phyloP scores from a whole-genome alignment of 1,140 invertebrate species.

The Leptopilina clavipes region DNA sequence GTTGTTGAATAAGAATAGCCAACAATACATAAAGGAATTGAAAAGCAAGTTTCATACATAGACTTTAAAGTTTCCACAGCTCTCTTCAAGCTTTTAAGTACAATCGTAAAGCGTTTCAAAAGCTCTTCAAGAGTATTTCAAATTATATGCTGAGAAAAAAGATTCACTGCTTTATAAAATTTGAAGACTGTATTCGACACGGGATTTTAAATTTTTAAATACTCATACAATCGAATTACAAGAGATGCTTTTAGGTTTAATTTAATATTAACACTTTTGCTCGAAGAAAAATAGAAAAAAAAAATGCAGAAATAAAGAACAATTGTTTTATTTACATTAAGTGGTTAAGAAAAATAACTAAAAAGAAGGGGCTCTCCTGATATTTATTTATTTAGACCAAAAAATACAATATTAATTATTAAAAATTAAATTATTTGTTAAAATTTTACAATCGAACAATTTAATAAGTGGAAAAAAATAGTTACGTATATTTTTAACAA shows the following conservation, averaged over 20 bases:
- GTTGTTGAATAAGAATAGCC: background rate
- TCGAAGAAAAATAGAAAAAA: too few relatives aligned
- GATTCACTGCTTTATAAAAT: background rate
- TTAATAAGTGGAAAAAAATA: background rate
- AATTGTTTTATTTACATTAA: too few relatives aligned
- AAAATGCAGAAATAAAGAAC: too few relatives aligned
- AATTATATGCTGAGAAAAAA: background rate
- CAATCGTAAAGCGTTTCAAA: background rate
- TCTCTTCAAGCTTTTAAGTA: slow-evolving; percentile 2
- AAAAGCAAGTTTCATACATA: background rate
- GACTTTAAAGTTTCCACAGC: background rate
- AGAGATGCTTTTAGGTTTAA: too few relatives aligned
- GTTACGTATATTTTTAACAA: background rate
- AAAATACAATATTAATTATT: too few relatives aligned
- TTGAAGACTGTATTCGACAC: background rate
- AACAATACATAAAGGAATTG: background rate
- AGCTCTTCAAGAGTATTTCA: background rate
- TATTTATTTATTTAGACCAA: too few relatives aligned
- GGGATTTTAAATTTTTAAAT: background rate
- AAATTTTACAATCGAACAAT: too few relatives aligned
- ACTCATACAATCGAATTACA: too few relatives aligned
- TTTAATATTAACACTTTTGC: too few relatives aligned
- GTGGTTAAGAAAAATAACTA: too few relatives aligned
- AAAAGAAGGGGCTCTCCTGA: too few relatives aligned
- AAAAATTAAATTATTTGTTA: too few relatives aligned